Evolutionary conservation across 1,140 invertebrate genomes (phyloP), one percentile per base, ranked within the genome.

Genomic region (Hesperophylax magnus): DNA sequence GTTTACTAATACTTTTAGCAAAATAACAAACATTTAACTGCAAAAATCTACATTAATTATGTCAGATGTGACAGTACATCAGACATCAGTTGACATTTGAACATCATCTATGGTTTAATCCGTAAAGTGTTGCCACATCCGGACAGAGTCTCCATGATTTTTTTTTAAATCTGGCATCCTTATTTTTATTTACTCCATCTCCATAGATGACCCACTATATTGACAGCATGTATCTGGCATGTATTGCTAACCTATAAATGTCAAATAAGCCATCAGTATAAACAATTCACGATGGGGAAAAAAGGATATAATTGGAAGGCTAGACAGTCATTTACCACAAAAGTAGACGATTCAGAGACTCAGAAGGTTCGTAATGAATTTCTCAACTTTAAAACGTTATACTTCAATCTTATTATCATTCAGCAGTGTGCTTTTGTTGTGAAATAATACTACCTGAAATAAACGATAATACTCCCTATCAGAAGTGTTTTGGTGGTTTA

Each of bases 261-360:
- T 78, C 58, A 77, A 76, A 47, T n/a, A 20, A 31, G 56, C 47
- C 5, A 18, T 15, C 24, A 54, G 1, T n/a, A 60, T 31, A 65
- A 65, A 52, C 15, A 47, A 24, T 18, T 24, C 14, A 85, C 84
- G 80, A 94, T 93, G 92, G 91, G 91, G 3, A 94, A 92, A 87
- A 93, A 93, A 85, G 88, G 92, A 54, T 94, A 91, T 87, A 97
- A 97, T 88, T 94, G 92, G 87, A 96, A 95, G 88, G 94, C 94
- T 9, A 90, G 95, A 80, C 91, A 93, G 86, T 91, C 93, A 77
- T 90, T 92, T 3, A 90, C 94, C 84, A 93, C 94, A 7, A 90
- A 92, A 83, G 92, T 96, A 34, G 95, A 96, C 86, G 90, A 95
- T 87, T 91, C 92, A 0, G 85, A 90, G 79, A 91, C 93, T 7